Conservation (phyloP, 1,140 invertebrate genomes). For the Linepithema humile region DNA sequence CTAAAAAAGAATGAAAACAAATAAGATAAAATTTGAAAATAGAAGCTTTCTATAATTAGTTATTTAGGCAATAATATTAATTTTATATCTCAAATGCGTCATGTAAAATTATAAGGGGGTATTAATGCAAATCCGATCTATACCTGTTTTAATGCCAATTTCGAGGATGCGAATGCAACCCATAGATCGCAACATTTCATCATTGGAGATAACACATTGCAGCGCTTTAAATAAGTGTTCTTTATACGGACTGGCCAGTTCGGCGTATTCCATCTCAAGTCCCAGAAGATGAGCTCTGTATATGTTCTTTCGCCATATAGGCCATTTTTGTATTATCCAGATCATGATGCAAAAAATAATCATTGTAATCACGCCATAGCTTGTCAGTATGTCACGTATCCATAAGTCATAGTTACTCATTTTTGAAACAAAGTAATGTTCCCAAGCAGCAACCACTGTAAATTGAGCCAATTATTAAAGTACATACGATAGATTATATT, state of each 20-base stretch:
- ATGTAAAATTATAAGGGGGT: too few species aligned
- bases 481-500: background rate
- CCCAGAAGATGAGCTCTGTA: conserved; percentile 77
- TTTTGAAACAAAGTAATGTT: background rate
- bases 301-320: conserved; percentile 65
- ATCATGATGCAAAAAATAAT: conserved; percentile 18
- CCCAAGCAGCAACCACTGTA: background rate
- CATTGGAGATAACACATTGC: conserved; percentile 66
- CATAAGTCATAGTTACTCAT: conserved; percentile 78
- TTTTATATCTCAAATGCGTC: too few species aligned
- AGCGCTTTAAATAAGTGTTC: conserved; percentile 73
- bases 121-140: conserved; percentile 18
- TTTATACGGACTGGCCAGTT: conserved; percentile 70
- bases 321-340: conserved; percentile 71
- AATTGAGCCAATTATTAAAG: background rate
- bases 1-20: background rate
- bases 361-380: conserved; percentile 69
- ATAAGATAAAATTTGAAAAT: background rate
- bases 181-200: conserved; percentile 69
- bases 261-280: conserved; percentile 79
- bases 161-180: conserved; percentile 77
- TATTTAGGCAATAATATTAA: too few species aligned
- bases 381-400: conserved; percentile 75
- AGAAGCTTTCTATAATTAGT: too few species aligned
- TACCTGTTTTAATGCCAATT: conserved; percentile 82